A percentile compares a stretch with the other conserved stretches of the same genome.
These are phyloP conservation scores for Ariolimax columbianus DNA, from an alignment of 2,888 invertebrate genomes.

Conservation along the genomic window DNA sequence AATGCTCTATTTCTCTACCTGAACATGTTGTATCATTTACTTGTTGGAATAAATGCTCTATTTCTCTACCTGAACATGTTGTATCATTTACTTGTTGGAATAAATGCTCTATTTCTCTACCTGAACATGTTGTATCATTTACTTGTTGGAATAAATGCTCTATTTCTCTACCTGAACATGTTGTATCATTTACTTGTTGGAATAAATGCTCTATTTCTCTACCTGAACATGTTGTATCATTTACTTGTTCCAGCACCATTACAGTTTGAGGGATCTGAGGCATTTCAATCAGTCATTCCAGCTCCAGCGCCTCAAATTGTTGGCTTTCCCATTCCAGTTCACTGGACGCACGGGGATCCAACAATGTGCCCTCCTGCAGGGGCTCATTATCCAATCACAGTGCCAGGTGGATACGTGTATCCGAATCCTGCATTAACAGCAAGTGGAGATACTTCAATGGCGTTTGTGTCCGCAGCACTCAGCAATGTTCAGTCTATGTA, in stretches of 20 bases:
- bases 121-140: too few relatives aligned
- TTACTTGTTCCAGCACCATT: background rate
- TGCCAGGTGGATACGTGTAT: constrained; percentile 41
- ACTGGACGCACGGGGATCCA: constrained; percentile 34
- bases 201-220: background rate
- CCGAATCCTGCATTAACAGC: constrained; percentile 33
- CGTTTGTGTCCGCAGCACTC: constrained; percentile 31
- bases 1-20: too few relatives aligned
- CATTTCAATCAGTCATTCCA: constrained; percentile 29
- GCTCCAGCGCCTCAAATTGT: constrained; percentile 46
- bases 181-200: too few relatives aligned
- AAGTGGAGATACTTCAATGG: constrained; percentile 36
- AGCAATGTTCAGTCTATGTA: constrained; percentile 45
- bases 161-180: too few relatives aligned
- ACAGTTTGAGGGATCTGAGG: constrained; percentile 12
- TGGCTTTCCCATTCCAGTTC: constrained; percentile 42
- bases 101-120: too few relatives aligned
- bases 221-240: too few relatives aligned
- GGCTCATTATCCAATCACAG: constrained; percentile 39
- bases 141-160: too few relatives aligned
- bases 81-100: too few relatives aligned
- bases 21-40: too few relatives aligned
- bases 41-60: too few relatives aligned
- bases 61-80: too few relatives aligned
- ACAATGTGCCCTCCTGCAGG: constrained; percentile 10